These are phyloP conservation scores for Diarsia dahlii DNA, from an alignment of 2,888 invertebrate species.

Conservation along the genomic window DNA sequence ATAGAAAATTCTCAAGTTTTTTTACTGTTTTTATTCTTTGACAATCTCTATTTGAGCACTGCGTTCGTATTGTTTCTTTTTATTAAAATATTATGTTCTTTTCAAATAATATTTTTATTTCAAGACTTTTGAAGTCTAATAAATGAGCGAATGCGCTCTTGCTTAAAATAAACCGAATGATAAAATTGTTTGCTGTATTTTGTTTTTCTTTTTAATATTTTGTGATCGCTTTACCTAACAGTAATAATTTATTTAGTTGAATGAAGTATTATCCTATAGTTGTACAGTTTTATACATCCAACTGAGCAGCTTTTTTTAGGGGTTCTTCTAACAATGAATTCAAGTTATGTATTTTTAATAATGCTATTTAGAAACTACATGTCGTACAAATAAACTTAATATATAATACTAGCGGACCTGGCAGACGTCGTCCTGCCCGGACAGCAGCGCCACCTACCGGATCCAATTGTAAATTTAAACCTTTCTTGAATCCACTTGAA, in stretches of 20 bases:
- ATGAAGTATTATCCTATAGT: neutral
- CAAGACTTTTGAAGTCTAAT: neutral
- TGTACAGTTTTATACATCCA: neutral
- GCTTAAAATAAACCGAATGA: neutral
- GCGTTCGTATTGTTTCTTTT: neutral
- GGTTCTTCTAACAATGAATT: neutral
- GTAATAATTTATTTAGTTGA: neutral
- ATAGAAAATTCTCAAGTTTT: neutral
- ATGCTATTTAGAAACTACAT: neutral
- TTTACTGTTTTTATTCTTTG: neutral
- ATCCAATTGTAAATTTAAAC: too few species aligned
- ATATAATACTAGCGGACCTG: too few species aligned
- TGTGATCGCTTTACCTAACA: too few species aligned
- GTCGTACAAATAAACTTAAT: too few species aligned
- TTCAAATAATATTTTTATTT: neutral
- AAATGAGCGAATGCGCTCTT: neutral
- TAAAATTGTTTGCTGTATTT: neutral
- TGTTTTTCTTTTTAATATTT: neutral
- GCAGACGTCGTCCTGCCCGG: too few species aligned
- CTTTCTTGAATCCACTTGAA: too few species aligned
- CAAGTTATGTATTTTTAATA: neutral
- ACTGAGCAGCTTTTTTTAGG: neutral
- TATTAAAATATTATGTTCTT: neutral
- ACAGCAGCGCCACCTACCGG: too few species aligned
- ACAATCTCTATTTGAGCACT: neutral